Conservation (phyloP, 2,888 invertebrate species). For the Drosophila hawaiiensis region DNA sequence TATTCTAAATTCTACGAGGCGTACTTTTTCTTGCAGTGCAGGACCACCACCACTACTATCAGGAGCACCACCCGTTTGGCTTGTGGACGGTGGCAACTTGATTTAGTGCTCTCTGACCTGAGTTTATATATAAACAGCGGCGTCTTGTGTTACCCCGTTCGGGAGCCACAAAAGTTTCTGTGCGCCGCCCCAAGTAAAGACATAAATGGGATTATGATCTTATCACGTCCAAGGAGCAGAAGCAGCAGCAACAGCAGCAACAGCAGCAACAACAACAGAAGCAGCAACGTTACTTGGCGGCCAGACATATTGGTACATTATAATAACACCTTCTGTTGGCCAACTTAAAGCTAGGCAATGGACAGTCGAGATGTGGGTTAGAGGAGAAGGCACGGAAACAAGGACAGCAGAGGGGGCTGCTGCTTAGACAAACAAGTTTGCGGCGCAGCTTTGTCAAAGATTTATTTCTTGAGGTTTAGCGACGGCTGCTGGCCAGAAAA, state of each 20-base stretch:
- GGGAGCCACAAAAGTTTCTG: constrained; percentile 68
- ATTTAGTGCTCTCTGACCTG: constrained; percentile 85
- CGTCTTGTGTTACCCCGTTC: constrained; percentile 56
- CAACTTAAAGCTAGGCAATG: constrained; percentile 25
- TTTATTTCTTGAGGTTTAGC: constrained; percentile 83
- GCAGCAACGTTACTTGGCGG: constrained; percentile 21
- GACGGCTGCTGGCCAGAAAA: constrained; percentile 66
- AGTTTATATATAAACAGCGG: constrained; percentile 85
- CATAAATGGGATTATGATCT: constrained; percentile 86
- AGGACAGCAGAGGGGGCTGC: constrained; percentile 44
- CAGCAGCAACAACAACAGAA: constrained; percentile 6
- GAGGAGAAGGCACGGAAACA: constrained; percentile 3
- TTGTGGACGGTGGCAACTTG: constrained; percentile 78
- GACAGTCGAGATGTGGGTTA: constrained; percentile 9
- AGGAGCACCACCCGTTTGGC: neutral
- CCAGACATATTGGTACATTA: constrained; percentile 76
- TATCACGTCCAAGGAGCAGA: constrained; percentile 76
- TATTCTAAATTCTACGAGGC: neutral
- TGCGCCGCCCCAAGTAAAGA: constrained; percentile 75
- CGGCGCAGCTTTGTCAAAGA: constrained; percentile 83
- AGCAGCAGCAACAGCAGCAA: constrained; percentile 1
- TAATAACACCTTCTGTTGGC: constrained; percentile 82
- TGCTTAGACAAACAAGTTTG: constrained; percentile 84
- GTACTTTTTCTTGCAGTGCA: constrained; percentile 2
- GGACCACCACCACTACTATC: neutral